phyloP scores from a whole-genome alignment of 2,113 vertebrate genomes.

The Xyrauchen texanus region DNA sequence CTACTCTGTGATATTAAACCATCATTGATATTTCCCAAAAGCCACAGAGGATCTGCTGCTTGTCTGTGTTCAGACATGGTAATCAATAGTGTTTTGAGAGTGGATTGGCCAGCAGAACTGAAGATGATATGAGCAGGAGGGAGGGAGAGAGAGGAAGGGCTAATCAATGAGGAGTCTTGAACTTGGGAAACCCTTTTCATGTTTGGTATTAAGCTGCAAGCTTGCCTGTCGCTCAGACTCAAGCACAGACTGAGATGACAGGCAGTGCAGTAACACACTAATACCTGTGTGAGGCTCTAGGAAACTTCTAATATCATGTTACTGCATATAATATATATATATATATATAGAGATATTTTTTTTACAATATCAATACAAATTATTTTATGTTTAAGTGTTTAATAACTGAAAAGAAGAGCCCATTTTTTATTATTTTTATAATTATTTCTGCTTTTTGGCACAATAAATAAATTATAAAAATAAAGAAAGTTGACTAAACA shows the following conservation, averaged over 20 bases:
- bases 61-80: conserved; percentile 53
- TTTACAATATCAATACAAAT: too few relatives aligned
- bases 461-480: too few relatives aligned
- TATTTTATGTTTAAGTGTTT: too few relatives aligned
- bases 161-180: conserved; percentile 71
- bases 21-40: conserved; percentile 38
- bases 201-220: conserved; percentile 74
- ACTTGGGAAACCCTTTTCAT: conserved; percentile 73
- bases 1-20: conserved; percentile 19
- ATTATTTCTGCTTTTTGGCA: too few relatives aligned
- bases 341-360: too few relatives aligned
- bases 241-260: conserved; percentile 37
- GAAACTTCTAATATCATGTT: too few relatives aligned
- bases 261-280: not conserved
- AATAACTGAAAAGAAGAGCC: too few relatives aligned
- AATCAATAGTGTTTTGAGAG: conserved; percentile 57
- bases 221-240: conserved; percentile 55
- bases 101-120: conserved; percentile 63
- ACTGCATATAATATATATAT: too few relatives aligned
- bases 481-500: too few relatives aligned
- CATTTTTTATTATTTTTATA: too few relatives aligned
- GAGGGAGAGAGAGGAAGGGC: conserved; percentile 42
- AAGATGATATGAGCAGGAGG: conserved; percentile 39
- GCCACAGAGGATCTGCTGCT: conserved; percentile 32
- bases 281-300: too few relatives aligned